Evolutionary conservation across 2,797 vertebrate species (phyloP).

Genomic region (Sebastolobus altivelis): DNA sequence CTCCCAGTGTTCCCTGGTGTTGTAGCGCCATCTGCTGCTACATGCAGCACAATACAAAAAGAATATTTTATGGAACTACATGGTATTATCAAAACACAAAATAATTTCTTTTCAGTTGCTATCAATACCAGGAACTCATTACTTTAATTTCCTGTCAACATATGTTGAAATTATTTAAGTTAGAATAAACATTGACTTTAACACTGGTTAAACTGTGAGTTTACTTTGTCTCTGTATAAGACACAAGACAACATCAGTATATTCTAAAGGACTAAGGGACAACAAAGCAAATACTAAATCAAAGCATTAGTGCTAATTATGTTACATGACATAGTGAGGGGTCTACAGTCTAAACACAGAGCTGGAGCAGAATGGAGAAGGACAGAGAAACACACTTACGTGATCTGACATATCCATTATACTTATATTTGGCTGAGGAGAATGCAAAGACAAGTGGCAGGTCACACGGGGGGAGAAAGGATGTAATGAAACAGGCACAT

Average conservation of each 20-base stretch:
- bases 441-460: slow-evolving; percentile 89
- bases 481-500: slow-evolving; percentile 80
- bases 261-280: slow-evolving; percentile 60
- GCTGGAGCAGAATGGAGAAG: slow-evolving; percentile 75
- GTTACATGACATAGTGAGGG: slow-evolving; percentile 65
- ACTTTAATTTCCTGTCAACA: slow-evolving; percentile 39
- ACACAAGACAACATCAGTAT: slow-evolving; percentile 69
- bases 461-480: slow-evolving; percentile 84
- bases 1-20: slow-evolving; percentile 87
- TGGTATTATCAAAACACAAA: slow-evolving; percentile 71
- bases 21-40: slow-evolving; percentile 91
- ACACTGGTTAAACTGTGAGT: slow-evolving; percentile 39
- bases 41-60: slow-evolving; percentile 86
- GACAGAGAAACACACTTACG: slow-evolving; percentile 87
- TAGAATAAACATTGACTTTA: slow-evolving; percentile 47
- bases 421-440: slow-evolving; percentile 91
- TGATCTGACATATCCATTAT: slow-evolving; percentile 91
- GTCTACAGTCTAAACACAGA: slow-evolving; percentile 75
- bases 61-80: slow-evolving; percentile 79
- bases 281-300: slow-evolving; percentile 69
- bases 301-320: slow-evolving; percentile 60
- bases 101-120: slow-evolving; percentile 26
- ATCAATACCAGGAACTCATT: slow-evolving; percentile 42
- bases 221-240: slow-evolving; percentile 48
- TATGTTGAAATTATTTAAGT: slow-evolving; percentile 31